Evolutionary conservation across 1,140 invertebrate species (phyloP), one percentile per base, ranked within the genome.

Genomic region (Caligus rogercresseyi): DNA sequence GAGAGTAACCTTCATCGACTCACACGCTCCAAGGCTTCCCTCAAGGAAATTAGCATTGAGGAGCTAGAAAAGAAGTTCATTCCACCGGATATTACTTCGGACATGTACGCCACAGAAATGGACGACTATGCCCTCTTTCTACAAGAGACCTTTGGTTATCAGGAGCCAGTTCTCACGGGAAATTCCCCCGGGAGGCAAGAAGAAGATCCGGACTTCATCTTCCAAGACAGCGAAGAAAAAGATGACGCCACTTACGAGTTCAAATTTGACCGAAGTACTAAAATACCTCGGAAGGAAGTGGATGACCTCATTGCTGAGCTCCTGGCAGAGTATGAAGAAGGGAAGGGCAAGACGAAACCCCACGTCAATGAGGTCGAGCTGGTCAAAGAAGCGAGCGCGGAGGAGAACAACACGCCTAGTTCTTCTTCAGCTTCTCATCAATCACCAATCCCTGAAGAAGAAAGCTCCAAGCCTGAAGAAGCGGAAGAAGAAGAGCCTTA

Each of bases 81-180:
- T 11, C 57, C 57, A 31, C 57, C 57, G 2, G 57, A 60, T 43
- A 26, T 60, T 18, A 60, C 57, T 1, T 18, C 23, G 13, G 57
- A 60, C 51, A 60, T 60, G 57, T 60, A 60, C 23, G 18, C 21
- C 14, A 60, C 57, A 13, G 24, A 60, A 25, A 31, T 60, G 23
- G 57, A 60, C 19, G 57, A 60, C 3, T 60, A 60, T 25, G 21
- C 20, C 3, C 14, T 60, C 14, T 60, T 60, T 60, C 57, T 60
- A n/a, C 20, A 21, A 25, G 57, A 60, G n/a, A 60, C 57, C 13
- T 60, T 26, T 26, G 24, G 26, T n/a, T 43, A 43, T n/a, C 31
- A 43, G 14, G 25, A 60, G 23, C 57, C 57, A 14, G 26, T 60
- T 25, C 16, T n/a, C 25, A 25, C 23, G 25, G n/a, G 55, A 23